These are phyloP conservation scores for Zoanthus solanderi DNA, from an alignment of 92 coral and sea anemone species.

Conservation along the genomic window DNA sequence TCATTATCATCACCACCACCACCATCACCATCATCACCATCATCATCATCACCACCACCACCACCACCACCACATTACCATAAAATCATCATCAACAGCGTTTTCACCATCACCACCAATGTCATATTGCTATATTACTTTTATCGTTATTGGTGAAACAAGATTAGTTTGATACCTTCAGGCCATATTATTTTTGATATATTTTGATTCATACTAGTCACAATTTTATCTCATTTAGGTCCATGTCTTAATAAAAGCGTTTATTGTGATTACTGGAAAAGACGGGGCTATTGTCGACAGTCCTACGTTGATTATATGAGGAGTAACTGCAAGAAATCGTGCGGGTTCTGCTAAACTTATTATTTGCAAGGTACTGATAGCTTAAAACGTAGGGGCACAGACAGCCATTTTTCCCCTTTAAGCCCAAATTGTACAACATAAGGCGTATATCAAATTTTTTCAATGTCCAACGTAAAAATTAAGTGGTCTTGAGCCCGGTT, in stretches of 20 bases:
- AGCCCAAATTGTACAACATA: too few species aligned
- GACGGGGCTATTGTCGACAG: neutral
- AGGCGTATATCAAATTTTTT: too few species aligned
- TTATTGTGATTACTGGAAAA: neutral
- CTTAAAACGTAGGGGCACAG: too few species aligned
- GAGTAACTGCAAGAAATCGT: neutral
- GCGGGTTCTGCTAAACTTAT: neutral
- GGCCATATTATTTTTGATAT: neutral
- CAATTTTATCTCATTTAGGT: neutral
- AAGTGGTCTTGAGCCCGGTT: too few species aligned
- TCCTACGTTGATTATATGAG: neutral
- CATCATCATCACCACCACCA: too few species aligned
- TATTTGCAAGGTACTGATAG: neutral
- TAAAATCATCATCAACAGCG: too few species aligned
- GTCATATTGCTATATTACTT: neutral
- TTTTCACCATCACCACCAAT: too few species aligned
- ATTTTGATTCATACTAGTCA: neutral
- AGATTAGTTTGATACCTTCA: neutral
- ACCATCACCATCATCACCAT: too few species aligned
- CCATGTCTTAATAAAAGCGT: neutral
- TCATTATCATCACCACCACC: too few species aligned
- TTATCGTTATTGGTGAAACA: neutral
- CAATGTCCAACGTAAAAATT: too few species aligned
- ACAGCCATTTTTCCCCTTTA: too few species aligned
- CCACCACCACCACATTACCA: too few species aligned